These are phyloP conservation scores for Baryphthengus martii DNA, from an alignment of 2,113 vertebrate genomes.

Conservation along the genomic window DNA sequence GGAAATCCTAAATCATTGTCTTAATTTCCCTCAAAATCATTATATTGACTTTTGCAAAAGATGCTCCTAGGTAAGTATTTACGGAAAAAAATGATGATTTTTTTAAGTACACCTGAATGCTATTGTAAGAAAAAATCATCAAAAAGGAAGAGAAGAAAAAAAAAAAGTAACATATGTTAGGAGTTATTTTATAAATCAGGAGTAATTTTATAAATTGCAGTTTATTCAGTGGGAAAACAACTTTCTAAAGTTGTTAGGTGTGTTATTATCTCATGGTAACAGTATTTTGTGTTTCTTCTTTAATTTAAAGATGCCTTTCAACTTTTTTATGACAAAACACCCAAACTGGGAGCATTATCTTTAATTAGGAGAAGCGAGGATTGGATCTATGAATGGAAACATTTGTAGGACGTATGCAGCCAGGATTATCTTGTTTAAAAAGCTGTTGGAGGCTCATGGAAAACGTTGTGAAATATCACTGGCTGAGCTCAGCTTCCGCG, in stretches of 20 bases:
- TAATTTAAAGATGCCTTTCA: background rate
- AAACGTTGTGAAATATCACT: background rate
- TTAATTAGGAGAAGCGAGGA: background rate
- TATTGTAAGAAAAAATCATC: background rate
- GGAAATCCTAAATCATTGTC: background rate
- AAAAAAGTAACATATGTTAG: background rate
- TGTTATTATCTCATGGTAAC: background rate
- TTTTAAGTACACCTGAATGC: background rate
- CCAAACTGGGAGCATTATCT: background rate
- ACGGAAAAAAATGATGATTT: background rate
- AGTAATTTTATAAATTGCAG: background rate
- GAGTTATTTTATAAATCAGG: no score
- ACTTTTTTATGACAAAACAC: background rate
- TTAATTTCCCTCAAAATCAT: background rate
- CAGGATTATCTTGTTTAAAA: slow-evolving; percentile 7
- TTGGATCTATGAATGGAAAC: background rate
- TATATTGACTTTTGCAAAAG: background rate
- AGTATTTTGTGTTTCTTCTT: background rate
- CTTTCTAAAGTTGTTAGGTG: background rate
- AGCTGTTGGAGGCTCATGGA: background rate
- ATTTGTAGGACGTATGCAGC: background rate
- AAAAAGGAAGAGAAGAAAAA: background rate
- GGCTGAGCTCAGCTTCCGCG: background rate
- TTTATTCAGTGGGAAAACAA: background rate
- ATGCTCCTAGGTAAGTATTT: background rate